phyloP scores from a whole-genome alignment of 2,797 vertebrate genomes.

The Muscicapa comitata region DNA sequence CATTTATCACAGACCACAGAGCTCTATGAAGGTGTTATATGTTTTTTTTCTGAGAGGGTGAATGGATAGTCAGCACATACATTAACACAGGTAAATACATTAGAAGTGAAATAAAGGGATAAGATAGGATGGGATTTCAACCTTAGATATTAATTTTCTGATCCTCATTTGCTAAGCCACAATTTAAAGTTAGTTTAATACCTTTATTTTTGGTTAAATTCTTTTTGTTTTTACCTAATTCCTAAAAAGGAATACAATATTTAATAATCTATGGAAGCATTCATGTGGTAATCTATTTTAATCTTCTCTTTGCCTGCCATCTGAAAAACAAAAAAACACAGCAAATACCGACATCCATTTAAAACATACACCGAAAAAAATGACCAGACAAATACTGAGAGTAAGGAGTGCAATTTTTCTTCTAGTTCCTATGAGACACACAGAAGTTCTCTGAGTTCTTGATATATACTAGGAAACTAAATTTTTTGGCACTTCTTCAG shows the following conservation, averaged over 20 bases:
- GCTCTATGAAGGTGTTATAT: not conserved
- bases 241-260: conserved; percentile 18
- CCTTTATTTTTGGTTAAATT: not conserved
- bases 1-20: not conserved
- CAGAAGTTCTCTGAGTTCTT: not conserved
- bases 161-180: conserved; percentile 4
- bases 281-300: conserved; percentile 34
- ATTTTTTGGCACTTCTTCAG: not conserved
- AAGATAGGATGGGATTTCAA: not conserved
- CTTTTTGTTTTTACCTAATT: not conserved
- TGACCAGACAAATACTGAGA: not conserved
- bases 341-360: not conserved
- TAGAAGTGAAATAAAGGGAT: not conserved
- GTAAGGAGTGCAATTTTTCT: not conserved
- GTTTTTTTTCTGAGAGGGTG: not conserved
- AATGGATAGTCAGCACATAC: not conserved
- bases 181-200: conserved; percentile 37
- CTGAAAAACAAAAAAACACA: not conserved
- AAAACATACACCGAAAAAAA: not conserved
- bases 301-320: not conserved
- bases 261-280: not conserved
- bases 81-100: not conserved
- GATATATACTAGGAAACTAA: not conserved
- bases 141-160: conserved; percentile 20
- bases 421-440: not conserved